Evolutionary conservation across 2,113 vertebrate species (phyloP).

Genomic region (Addax nasomaculatus): DNA sequence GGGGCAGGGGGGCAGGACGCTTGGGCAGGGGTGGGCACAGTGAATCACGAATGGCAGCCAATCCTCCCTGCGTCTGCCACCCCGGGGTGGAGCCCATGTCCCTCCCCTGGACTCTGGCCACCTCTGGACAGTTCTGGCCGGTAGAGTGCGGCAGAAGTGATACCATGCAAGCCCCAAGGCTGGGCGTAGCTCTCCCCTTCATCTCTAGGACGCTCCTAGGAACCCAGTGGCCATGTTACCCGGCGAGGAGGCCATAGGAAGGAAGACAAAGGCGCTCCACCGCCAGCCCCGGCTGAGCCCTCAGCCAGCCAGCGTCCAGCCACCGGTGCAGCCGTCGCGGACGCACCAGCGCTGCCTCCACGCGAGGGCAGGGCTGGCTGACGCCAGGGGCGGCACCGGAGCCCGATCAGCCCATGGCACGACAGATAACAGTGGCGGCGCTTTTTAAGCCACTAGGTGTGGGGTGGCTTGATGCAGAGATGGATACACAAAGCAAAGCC

Average conservation of each 20-base stretch:
- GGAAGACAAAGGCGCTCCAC: neutral
- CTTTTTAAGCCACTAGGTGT: neutral
- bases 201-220: neutral
- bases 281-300: neutral
- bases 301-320: neutral
- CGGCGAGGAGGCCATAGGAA: fast-evolving
- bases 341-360: fast-evolving
- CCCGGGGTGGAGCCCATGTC: neutral
- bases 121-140: neutral
- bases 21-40: fast-evolving
- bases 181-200: fast-evolving
- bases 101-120: neutral
- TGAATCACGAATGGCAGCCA: neutral
- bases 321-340: fast-evolving
- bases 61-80: neutral
- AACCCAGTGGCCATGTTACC: fast-evolving
- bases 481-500: fast-evolving
- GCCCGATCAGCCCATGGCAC: fast-evolving
- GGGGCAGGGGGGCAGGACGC: neutral
- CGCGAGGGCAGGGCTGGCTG: fast-evolving
- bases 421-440: fast-evolving
- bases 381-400: neutral
- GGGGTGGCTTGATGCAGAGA: neutral
- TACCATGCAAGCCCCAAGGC: neutral
- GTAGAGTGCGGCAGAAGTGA: fast-evolving